Percentiles rank a stretch among this genome's conserved stretches.
Evolutionary conservation across 2,113 vertebrate genomes (phyloP).

Genomic region (Dasypus novemcinctus): DNA sequence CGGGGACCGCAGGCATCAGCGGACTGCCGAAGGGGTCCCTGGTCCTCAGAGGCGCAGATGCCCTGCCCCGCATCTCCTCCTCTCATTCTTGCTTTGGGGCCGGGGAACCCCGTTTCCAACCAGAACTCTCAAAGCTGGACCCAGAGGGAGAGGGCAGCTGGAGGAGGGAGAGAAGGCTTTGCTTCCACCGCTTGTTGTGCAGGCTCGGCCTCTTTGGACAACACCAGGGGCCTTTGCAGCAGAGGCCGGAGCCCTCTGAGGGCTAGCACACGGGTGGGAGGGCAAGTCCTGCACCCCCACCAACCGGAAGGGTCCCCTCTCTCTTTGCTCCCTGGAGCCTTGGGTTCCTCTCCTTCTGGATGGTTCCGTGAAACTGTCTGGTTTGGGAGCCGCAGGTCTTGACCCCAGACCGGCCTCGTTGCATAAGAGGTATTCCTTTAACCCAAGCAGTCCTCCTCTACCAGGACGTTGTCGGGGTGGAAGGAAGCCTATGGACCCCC

Average conservation of each 20-base stretch:
- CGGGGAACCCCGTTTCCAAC: neutral
- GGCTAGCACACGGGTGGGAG: too few species aligned
- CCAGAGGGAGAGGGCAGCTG: neutral
- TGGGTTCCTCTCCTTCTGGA: neutral
- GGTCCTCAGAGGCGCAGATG: neutral
- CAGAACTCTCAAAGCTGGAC: neutral
- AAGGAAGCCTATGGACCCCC: neutral
- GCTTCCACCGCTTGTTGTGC: neutral
- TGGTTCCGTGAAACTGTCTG: neutral
- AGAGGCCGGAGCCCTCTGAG: rapidly evolving
- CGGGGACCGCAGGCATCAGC: neutral
- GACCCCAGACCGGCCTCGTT: neutral
- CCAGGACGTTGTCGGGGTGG: neutral
- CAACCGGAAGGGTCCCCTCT: neutral
- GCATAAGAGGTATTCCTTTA: neutral
- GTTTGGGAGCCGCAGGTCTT: neutral
- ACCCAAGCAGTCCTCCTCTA: neutral
- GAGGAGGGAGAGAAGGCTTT: neutral
- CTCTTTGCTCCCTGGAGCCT: neutral
- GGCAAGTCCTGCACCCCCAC: neutral
- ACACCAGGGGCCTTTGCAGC: neutral
- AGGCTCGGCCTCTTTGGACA: neutral
- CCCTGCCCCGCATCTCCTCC: neutral
- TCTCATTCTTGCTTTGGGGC: neutral
- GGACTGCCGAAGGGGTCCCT: neutral